A percentile compares a stretch with the other conserved stretches of the same genome.
Evolutionary conservation across 1,140 invertebrate species (phyloP).

Genomic region (Zaprionus nigranus): DNA sequence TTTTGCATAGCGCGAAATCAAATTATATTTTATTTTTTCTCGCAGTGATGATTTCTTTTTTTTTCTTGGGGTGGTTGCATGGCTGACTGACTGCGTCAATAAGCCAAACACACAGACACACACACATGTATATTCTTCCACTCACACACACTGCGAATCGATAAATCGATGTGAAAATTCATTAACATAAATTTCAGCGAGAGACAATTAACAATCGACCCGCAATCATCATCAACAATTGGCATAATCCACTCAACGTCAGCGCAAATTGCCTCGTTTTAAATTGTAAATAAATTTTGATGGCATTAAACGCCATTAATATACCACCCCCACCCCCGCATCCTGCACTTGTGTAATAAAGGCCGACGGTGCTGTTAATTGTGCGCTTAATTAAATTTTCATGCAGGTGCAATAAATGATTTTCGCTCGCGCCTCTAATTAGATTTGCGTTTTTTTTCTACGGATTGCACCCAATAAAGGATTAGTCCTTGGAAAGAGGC

Average conservation of each 20-base stretch:
- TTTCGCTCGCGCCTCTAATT: constrained; percentile 68
- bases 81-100: background rate
- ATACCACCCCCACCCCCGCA: background rate
- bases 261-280: constrained; percentile 70
- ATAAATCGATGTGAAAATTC: constrained; percentile 76
- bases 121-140: background rate
- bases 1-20: constrained; percentile 67
- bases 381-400: constrained; percentile 81
- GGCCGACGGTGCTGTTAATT: constrained; percentile 60
- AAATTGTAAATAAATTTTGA: constrained; percentile 81
- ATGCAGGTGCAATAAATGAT: constrained; percentile 81
- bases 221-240: constrained; percentile 79
- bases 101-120: background rate
- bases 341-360: constrained; percentile 7
- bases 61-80: constrained; percentile 14
- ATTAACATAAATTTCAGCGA: constrained; percentile 75
- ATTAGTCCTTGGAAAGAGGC: constrained; percentile 35
- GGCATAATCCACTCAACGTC: constrained; percentile 74
- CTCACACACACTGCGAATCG: constrained; percentile 53
- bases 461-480: background rate
- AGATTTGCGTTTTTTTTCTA: constrained; percentile 71
- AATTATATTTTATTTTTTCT: constrained; percentile 59
- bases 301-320: constrained; percentile 80
- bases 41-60: constrained; percentile 25
- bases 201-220: constrained; percentile 79